Percentiles rank a stretch among this genome's conserved stretches.
Conservation (phyloP, 2,113 vertebrate genomes). For the Parus major region DNA sequence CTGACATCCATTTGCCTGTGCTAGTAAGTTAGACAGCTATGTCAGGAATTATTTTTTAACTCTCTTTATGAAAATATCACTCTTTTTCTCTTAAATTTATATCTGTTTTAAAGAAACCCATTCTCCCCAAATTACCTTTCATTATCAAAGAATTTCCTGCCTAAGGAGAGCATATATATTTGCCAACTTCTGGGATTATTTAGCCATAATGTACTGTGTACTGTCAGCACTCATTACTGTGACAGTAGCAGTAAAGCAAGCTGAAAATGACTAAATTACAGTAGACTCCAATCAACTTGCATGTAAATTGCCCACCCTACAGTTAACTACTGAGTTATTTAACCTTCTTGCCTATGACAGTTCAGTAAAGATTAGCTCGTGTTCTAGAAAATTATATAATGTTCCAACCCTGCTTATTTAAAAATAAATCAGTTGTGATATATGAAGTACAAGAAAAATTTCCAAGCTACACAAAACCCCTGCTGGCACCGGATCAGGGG, state of each 20-base stretch:
- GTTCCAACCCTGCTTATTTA: neutral
- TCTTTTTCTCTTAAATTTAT: neutral
- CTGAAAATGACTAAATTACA: slow-evolving; percentile 66
- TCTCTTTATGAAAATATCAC: slow-evolving; percentile 15
- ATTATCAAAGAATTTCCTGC: slow-evolving; percentile 61
- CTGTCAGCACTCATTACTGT: slow-evolving; percentile 51
- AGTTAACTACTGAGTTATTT: slow-evolving; percentile 41
- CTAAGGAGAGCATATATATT: slow-evolving; percentile 23
- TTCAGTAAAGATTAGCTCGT: slow-evolving; percentile 14
- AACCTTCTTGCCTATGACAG: neutral
- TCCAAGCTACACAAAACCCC: neutral
- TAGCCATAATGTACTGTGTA: slow-evolving; percentile 39
- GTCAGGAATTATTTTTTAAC: slow-evolving; percentile 36
- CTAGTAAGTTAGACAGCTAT: neutral
- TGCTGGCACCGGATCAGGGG: neutral
- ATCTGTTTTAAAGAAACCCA: slow-evolving; percentile 35
- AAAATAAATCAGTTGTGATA: slow-evolving; percentile 44
- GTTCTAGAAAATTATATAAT: slow-evolving; percentile 10
- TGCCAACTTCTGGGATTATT: slow-evolving; percentile 57
- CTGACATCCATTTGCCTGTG: neutral
- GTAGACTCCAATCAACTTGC: slow-evolving; percentile 41
- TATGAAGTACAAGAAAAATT: neutral
- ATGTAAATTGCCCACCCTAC: slow-evolving; percentile 34
- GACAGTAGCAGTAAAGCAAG: slow-evolving; percentile 53
- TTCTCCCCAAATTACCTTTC: slow-evolving; percentile 48